These are phyloP conservation scores for Eumaeus atala DNA, from an alignment of 1,140 invertebrate species.

Conservation along the genomic window DNA sequence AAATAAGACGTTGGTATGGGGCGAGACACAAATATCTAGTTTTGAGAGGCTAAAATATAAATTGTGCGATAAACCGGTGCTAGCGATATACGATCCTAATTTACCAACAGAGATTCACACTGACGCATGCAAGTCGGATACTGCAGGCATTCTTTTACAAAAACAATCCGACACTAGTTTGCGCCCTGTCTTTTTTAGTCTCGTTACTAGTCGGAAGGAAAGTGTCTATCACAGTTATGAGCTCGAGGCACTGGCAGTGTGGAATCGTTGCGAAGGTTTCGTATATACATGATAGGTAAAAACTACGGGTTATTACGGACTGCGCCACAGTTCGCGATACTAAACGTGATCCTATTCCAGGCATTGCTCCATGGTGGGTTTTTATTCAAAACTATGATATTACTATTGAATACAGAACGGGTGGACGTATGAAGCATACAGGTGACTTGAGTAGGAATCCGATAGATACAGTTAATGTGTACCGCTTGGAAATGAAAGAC, in stretches of 20 bases:
- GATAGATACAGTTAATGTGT: slow-evolving; percentile 24
- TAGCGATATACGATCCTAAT: not conserved
- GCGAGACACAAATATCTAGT: not conserved
- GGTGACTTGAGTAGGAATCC: slow-evolving; percentile 34
- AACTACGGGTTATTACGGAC: slow-evolving; percentile 56
- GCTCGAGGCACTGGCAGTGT: slow-evolving; percentile 48
- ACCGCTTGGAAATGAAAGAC: slow-evolving; percentile 17
- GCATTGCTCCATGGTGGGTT: slow-evolving; percentile 48
- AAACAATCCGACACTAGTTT: slow-evolving; percentile 18
- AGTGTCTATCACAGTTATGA: slow-evolving; percentile 43
- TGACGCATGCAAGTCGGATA: slow-evolving; percentile 33
- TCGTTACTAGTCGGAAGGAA: slow-evolving; percentile 39
- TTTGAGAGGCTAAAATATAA: slow-evolving; percentile 8
- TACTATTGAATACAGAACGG: slow-evolving; percentile 40
- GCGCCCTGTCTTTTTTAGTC: slow-evolving; percentile 41
- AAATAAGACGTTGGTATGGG: not conserved
- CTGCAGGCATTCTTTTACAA: slow-evolving; percentile 34
- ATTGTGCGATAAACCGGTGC: not conserved
- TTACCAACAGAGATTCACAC: slow-evolving; percentile 39
- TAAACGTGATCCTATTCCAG: slow-evolving; percentile 37
- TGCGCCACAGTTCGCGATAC: slow-evolving; percentile 45
- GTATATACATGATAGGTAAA: slow-evolving; percentile 45
- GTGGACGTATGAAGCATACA: slow-evolving; percentile 36
- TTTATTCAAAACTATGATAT: slow-evolving; percentile 40
- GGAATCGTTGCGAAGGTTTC: slow-evolving; percentile 37